These are phyloP conservation scores for Festucalex cinctus DNA, from an alignment of 2,113 vertebrate genomes.

Conservation along the genomic window DNA sequence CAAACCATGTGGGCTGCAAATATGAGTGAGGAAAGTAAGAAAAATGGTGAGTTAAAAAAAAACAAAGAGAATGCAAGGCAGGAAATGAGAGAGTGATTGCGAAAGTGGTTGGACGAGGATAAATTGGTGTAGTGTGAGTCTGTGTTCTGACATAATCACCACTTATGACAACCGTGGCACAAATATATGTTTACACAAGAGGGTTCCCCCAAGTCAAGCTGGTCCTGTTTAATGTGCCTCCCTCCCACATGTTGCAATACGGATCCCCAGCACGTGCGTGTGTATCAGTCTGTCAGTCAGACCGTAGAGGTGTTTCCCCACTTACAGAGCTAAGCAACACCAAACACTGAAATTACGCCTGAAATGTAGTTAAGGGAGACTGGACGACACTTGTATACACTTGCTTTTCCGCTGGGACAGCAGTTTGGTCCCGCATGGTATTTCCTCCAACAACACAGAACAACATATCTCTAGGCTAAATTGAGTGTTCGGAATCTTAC, in stretches of 20 bases:
- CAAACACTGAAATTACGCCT: slow-evolving; percentile 9
- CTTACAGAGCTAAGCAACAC: not conserved
- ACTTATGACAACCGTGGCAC: not conserved
- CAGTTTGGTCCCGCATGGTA: slow-evolving; percentile 53
- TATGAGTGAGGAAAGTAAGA: slow-evolving; percentile 26
- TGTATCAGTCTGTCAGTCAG: not conserved
- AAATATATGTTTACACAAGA: slow-evolving; percentile 26
- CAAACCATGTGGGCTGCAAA: slow-evolving; percentile 57
- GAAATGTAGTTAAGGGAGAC: slow-evolving; percentile 27
- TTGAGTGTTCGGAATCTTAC: not conserved
- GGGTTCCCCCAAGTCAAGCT: slow-evolving; percentile 20
- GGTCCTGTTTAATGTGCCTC: slow-evolving; percentile 16
- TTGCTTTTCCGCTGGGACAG: slow-evolving; percentile 48
- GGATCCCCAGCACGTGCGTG: slow-evolving; percentile 18
- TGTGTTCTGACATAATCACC: slow-evolving; percentile 5
- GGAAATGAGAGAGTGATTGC: slow-evolving; percentile 36
- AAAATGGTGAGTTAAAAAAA: not conserved
- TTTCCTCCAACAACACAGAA: slow-evolving; percentile 47
- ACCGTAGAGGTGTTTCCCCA: not conserved
- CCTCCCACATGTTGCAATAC: slow-evolving; percentile 12
- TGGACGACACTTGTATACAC: slow-evolving; percentile 19
- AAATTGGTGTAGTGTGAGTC: slow-evolving; percentile 4
- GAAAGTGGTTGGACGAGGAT: slow-evolving; percentile 20
- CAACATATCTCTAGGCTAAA: slow-evolving; percentile 9
- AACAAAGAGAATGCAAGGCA: slow-evolving; percentile 1